Base-by-base conservation (phyloP, 1,140 invertebrate species). In the Drosophila mojavensis region DNA sequence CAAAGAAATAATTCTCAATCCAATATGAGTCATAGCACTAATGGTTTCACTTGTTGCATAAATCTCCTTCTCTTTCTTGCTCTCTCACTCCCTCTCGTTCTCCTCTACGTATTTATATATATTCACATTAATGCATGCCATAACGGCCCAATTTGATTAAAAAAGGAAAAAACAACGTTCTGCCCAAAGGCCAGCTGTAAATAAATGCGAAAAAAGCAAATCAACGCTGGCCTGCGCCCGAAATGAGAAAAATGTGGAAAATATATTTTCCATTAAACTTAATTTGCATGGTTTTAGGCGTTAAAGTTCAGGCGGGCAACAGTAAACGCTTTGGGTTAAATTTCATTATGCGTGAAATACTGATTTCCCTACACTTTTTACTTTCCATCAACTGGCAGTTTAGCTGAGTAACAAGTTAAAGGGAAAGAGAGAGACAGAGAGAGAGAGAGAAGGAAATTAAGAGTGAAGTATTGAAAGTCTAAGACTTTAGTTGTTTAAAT, bases 241-340 rank as follows among this genome's bases (percentile, higher is more conserved):
- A 62, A 70, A 64, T 55, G 39, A 58, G 70, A 75, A 81, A 79
- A 81, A 68, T 75, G 79, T 78, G 70, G 53, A 72, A 66, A 81
- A 86, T 86, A 81, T 48, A 79, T 82, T 86, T 86, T 86, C 75
- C 83, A 86, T 81, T 75, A 77, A 79, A 86, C 81, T 86, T 86
- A 74, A 86, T 86, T 86, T 86, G 72, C 71, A 76, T 86, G 78
- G 79, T 79, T 86, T 86, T 86, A 86, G 83, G 79, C 82, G 47
- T 47, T 50, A 24, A 60, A 78, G 47, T 62, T 30, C 64, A 73
- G 33, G 63, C 26, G 26, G 47, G 51, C 53, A 48, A 45, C 17
- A 48, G 33, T 54, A 72, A 76, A 53, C 47, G 69, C 59, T 76
- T 56, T 80, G 73, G 73, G 64, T 63, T 54, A 69, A 84, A 84